Conservation (phyloP, 64 coral and sea anemone genomes). For the Pocillopora damicornis region DNA sequence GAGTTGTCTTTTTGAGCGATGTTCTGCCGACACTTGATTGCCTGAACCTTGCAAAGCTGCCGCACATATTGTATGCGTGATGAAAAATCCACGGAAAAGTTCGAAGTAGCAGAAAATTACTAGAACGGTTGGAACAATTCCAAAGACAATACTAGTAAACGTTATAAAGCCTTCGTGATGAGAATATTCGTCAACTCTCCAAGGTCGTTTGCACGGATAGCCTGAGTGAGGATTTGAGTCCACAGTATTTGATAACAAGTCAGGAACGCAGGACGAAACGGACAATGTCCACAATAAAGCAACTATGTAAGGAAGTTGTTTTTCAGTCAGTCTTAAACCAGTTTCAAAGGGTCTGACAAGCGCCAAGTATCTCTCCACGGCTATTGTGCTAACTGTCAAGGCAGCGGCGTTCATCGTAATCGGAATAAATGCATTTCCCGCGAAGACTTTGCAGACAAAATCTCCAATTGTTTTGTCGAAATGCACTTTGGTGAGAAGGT, state of each 20-base stretch:
- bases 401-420: not conserved
- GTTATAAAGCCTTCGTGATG: not conserved
- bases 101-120: constrained; percentile 25
- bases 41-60: not conserved
- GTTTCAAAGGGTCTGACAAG: not conserved
- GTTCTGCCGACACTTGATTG: not conserved
- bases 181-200: constrained; percentile 7
- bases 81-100: constrained; percentile 24
- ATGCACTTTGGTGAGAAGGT: not conserved
- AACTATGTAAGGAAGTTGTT: not conserved
- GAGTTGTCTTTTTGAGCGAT: not conserved
- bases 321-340: not conserved
- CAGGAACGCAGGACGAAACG: not conserved
- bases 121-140: not conserved
- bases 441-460: constrained; percentile 6
- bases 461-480: not conserved
- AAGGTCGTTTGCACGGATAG: constrained; percentile 10
- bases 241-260: not conserved
- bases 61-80: not conserved
- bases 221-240: not conserved
- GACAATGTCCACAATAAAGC: not conserved
- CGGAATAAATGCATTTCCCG: not conserved
- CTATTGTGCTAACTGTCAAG: not conserved
- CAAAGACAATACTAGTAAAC: not conserved
- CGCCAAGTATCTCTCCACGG: not conserved